Evolutionary conservation across 2,888 invertebrate species (phyloP).

Genomic region (Exocentrus adspersus): DNA sequence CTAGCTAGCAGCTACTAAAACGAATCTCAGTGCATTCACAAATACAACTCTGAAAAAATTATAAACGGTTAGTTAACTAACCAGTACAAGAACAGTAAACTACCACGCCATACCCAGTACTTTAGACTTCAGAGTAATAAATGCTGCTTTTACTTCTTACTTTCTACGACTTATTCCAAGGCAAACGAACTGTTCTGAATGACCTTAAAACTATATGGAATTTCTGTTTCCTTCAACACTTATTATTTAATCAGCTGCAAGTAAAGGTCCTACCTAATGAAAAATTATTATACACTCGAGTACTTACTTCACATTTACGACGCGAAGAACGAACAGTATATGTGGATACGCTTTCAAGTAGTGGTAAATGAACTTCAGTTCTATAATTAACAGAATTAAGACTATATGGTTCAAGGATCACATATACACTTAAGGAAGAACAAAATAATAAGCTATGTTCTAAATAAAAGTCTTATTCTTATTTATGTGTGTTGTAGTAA

Average conservation of each 20-base stretch:
- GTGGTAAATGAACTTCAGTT: slow-evolving; percentile 13
- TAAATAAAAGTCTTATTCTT: not conserved
- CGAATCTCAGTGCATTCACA: too few relatives aligned
- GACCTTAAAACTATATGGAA: slow-evolving; percentile 27
- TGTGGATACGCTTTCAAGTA: slow-evolving; percentile 9
- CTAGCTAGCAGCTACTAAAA: too few relatives aligned
- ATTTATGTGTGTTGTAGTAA: not conserved
- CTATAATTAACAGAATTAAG: slow-evolving; percentile 10
- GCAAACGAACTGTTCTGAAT: slow-evolving; percentile 16
- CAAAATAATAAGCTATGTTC: too few relatives aligned
- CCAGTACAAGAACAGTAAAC: too few relatives aligned
- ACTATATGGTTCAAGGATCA: slow-evolving; percentile 16
- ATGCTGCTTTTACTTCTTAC: slow-evolving; percentile 16
- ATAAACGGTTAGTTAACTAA: too few relatives aligned
- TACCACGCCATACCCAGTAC: not conserved
- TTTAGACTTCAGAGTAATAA: too few relatives aligned
- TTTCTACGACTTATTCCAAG: slow-evolving; percentile 24
- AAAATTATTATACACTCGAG: slow-evolving; percentile 26
- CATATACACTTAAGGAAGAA: slow-evolving; percentile 13
- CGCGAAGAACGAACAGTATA: slow-evolving; percentile 21
- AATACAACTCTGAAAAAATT: too few relatives aligned
- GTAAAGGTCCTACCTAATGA: not conserved
- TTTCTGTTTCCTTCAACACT: slow-evolving; percentile 18
- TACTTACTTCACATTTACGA: too few relatives aligned
- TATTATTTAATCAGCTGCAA: slow-evolving; percentile 7